These are phyloP conservation scores for Mesembrinibis cayennensis DNA, from an alignment of 2,113 vertebrate species.

Conservation along the genomic window DNA sequence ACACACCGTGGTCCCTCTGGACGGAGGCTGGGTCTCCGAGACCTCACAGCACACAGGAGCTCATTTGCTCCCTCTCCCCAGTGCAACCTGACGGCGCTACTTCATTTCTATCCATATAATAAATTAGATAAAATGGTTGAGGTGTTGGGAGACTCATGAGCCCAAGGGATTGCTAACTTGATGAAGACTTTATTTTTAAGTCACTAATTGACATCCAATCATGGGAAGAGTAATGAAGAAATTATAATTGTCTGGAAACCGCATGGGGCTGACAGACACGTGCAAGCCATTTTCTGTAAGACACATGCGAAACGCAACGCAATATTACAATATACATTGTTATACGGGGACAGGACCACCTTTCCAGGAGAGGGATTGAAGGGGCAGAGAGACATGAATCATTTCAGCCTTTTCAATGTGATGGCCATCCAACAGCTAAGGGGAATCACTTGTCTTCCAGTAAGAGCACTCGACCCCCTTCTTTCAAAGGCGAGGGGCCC, in stretches of 20 bases:
- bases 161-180: neutral
- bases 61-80: neutral
- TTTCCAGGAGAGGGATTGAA: neutral
- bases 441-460: neutral
- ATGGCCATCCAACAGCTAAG: neutral
- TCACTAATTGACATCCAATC: neutral
- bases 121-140: neutral
- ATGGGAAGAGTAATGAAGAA: slow-evolving; percentile 28
- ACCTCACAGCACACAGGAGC: neutral
- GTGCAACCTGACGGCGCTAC: neutral
- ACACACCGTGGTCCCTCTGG: fast-evolving
- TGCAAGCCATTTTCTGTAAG: neutral
- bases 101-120: neutral
- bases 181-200: slow-evolving; percentile 50
- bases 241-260: neutral
- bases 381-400: neutral
- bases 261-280: neutral
- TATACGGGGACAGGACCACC: neutral
- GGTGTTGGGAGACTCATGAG: neutral
- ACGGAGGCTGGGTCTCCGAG: neutral
- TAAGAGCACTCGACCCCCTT: neutral
- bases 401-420: neutral
- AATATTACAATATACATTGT: neutral
- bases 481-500: neutral
- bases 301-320: neutral